Base-by-base conservation (phyloP, 2,888 invertebrate genomes). In the Melipona bicolor region DNA sequence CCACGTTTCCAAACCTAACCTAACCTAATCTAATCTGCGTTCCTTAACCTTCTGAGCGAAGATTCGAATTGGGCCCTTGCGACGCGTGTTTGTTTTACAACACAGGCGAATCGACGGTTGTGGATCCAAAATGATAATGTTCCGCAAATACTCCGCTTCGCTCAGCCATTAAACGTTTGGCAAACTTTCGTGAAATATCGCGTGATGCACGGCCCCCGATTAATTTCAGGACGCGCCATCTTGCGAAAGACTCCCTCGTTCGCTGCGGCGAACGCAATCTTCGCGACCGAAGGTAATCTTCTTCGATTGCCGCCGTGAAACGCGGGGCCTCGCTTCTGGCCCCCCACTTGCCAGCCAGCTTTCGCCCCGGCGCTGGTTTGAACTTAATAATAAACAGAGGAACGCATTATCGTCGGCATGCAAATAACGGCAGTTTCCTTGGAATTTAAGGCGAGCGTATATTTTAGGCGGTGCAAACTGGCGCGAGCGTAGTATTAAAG, bases 401-500 rank as follows among this genome's bases (percentile, higher is more conserved):
- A 59, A 65, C 81, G 52, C 71, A 83, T 84, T 87, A 86, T 85
- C 75, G 69, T 54, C 43, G 84, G 19, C 65, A 84, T 86, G 85
- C 82, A 83, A 84, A 84, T 87, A 83, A 81, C 82, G 79, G 79
- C 67, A 74, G 72, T 69, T 85, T 79, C 75, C 71, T 67, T n/a
- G 77, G 83, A 80, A 81, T 85, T 89, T 81, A 83, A 81, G 72
- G 52, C 75, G 32, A 32, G 69, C 70, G 69, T 84, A 83, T 72
- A 85, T 89, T 89, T 77, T 75, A 83, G 67, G 77, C 64, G 79
- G 67, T 74, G 83, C 77, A 81, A 87, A 87, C 87, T 76, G 85
- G 82, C 77, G 70, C 77, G 70, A 36, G 68, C 73, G 81, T 62
- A 71, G 84, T 88, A 88, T 88, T 89, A 89, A 88, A 89, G 85